Percentiles rank a stretch among this genome's conserved stretches.
These are phyloP conservation scores for Hystrix cristata DNA, from an alignment of 2,113 vertebrate species.

Conservation along the genomic window DNA sequence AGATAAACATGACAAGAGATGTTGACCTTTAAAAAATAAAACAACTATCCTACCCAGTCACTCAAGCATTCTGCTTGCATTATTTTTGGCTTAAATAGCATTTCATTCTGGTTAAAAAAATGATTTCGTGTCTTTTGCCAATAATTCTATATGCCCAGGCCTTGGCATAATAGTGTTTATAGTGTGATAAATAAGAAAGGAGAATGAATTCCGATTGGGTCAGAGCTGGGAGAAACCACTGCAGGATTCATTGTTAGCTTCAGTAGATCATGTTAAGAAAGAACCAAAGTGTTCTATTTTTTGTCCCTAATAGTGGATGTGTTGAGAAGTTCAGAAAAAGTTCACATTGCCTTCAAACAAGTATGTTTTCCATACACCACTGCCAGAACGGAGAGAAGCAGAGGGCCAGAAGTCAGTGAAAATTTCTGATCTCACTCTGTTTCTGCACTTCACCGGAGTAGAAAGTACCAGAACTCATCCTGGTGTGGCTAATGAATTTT, in stretches of 20 bases:
- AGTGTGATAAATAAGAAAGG: not conserved
- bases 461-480: conserved; percentile 70
- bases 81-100: not conserved
- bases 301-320: conserved; percentile 61
- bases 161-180: not conserved
- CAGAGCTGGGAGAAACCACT: not conserved
- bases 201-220: not conserved
- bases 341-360: conserved; percentile 79
- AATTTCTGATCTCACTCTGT: conserved; percentile 81
- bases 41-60: not conserved
- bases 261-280: conserved; percentile 5
- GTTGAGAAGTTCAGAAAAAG: conserved; percentile 79
- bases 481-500: conserved; percentile 75
- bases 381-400: conserved; percentile 75
- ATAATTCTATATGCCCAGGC: not conserved
- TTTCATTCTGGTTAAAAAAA: conserved; percentile 14
- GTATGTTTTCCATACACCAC: conserved; percentile 78
- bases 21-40: conserved; percentile 47
- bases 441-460: conserved; percentile 67
- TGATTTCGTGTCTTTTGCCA: not conserved
- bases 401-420: conserved; percentile 75
- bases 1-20: conserved; percentile 44
- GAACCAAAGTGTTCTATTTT: conserved; percentile 51
- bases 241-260: not conserved
- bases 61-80: not conserved